Conservation (phyloP, 53 echinoderm and acorn worm species). For the Crossaster papposus region DNA sequence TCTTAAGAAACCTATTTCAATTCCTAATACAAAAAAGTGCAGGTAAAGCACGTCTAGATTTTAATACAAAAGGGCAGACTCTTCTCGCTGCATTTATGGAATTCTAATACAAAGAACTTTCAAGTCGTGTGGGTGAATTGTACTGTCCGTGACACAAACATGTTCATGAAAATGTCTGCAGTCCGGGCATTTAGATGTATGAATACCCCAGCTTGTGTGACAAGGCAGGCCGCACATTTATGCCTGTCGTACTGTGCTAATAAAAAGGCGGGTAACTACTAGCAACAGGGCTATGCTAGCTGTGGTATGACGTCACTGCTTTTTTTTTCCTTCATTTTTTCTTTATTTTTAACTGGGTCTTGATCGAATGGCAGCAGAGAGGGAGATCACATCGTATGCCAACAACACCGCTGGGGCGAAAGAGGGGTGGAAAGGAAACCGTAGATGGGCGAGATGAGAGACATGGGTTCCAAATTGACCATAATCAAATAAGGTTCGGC, state of each 20-base stretch:
- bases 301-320: constrained; percentile 58
- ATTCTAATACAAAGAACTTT: background rate
- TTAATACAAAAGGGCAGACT: background rate
- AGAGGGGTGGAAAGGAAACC: constrained; percentile 17
- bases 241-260: constrained; percentile 56
- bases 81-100: background rate
- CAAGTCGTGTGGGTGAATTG: constrained; percentile 18
- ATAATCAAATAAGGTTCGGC: constrained; percentile 55
- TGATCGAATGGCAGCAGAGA: background rate
- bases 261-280: constrained; percentile 35
- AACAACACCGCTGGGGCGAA: background rate
- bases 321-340: background rate
- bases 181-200: constrained; percentile 16
- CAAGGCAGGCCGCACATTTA: constrained; percentile 25
- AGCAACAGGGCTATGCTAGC: constrained; percentile 56
- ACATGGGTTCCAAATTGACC: constrained; percentile 64
- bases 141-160: constrained; percentile 6
- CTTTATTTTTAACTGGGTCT: constrained; percentile 9
- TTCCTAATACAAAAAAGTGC: background rate
- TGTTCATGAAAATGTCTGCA: constrained; percentile 15
- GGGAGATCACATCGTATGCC: background rate
- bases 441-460: constrained; percentile 38
- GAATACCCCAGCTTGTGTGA: constrained; percentile 34
- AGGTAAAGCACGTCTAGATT: background rate
- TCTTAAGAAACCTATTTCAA: background rate